phyloP scores from a whole-genome alignment of 1,140 invertebrate genomes.

The Probaryconus sp. region DNA sequence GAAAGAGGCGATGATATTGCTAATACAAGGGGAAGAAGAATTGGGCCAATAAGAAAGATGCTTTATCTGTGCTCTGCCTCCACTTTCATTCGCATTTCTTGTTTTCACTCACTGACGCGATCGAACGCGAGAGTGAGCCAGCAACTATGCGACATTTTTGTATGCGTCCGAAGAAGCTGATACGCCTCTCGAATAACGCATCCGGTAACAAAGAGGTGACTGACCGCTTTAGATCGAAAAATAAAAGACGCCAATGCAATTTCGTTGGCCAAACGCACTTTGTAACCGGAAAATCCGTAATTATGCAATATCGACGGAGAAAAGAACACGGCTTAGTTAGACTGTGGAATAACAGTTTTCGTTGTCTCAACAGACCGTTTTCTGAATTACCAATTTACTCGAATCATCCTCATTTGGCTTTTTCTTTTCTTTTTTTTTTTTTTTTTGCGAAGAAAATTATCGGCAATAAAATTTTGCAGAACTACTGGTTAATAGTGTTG shows the following conservation, averaged over 20 bases:
- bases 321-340: too few species aligned
- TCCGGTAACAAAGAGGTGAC: constrained; percentile 36
- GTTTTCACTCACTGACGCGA: constrained; percentile 56
- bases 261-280: background rate
- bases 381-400: too few species aligned
- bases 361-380: too few species aligned
- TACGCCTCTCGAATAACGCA: constrained; percentile 35
- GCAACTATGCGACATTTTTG: constrained; percentile 56
- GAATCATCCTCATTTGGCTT: too few species aligned
- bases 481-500: too few species aligned
- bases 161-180: constrained; percentile 26
- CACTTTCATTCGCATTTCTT: constrained; percentile 60
- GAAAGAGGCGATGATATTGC: constrained; percentile 17
- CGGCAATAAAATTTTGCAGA: too few species aligned
- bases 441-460: too few species aligned
- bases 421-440: too few species aligned
- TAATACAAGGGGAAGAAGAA: constrained; percentile 23
- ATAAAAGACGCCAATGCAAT: background rate
- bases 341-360: too few species aligned
- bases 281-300: background rate
- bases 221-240: constrained; percentile 32
- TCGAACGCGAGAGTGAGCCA: constrained; percentile 61
- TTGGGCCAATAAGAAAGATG: constrained; percentile 56
- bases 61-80: constrained; percentile 40
- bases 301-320: constrained; percentile 35